Evolutionary conservation across 2,888 invertebrate species (phyloP).

Genomic region (Cephus rjabovi): DNA sequence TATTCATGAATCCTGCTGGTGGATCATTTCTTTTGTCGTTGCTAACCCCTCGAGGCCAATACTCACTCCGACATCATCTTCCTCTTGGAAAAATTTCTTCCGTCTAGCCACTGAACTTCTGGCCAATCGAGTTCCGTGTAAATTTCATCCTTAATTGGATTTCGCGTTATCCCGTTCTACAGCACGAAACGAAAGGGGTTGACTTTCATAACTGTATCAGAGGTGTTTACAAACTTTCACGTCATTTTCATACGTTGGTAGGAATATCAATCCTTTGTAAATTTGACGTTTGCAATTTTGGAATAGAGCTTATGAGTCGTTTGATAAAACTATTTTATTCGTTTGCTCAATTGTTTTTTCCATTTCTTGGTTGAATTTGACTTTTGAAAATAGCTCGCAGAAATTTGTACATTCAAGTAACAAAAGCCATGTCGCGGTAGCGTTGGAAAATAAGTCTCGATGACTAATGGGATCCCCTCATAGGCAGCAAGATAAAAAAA

Average conservation of each 20-base stretch:
- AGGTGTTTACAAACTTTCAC: not conserved
- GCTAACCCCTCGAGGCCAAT: conserved; percentile 14
- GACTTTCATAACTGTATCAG: not conserved
- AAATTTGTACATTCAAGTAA: not conserved
- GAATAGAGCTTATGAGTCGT: not conserved
- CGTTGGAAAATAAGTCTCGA: not conserved
- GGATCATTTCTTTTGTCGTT: conserved; percentile 58
- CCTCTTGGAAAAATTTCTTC: conserved; percentile 25
- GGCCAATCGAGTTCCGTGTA: not conserved
- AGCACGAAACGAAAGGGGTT: not conserved
- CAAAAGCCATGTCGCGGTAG: no score
- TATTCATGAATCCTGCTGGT: conserved; percentile 50
- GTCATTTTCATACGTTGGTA: not conserved
- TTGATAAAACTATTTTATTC: no score
- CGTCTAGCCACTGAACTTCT: not conserved
- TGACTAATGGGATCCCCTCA: not conserved
- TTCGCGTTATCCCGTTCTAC: not conserved
- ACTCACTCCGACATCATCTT: not conserved
- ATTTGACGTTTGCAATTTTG: not conserved
- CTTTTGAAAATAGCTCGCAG: no score
- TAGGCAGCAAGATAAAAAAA: not conserved
- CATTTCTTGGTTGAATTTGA: no score
- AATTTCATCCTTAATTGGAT: not conserved
- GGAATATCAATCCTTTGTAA: not conserved
- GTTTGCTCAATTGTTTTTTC: no score